phyloP scores from a whole-genome alignment of 2,113 vertebrate species.

The Oreochromis aureus region DNA sequence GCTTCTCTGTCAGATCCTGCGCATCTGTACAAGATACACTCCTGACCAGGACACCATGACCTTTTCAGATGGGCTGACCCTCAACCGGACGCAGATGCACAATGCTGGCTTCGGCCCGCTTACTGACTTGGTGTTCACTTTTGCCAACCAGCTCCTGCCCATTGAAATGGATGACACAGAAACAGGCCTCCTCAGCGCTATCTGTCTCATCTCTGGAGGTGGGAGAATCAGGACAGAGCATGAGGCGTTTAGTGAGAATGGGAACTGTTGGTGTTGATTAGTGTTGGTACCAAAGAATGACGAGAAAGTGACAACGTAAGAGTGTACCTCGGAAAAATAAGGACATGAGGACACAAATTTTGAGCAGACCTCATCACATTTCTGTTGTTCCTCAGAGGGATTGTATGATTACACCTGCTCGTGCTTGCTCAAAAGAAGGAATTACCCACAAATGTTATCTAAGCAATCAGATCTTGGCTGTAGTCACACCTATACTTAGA shows the following conservation, averaged over 20 bases:
- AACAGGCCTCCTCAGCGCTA: slow-evolving; percentile 97
- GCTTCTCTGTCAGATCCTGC: slow-evolving; percentile 79
- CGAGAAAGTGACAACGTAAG: not conserved
- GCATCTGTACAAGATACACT: slow-evolving; percentile 97
- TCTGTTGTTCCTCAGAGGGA: not conserved
- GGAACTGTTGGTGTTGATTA: not conserved
- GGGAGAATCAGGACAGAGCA: not conserved
- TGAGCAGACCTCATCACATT: not conserved
- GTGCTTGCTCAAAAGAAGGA: not conserved
- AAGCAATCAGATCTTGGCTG: not conserved
- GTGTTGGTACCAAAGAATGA: not conserved
- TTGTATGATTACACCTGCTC: rapidly evolving
- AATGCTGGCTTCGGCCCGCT: slow-evolving; percentile 96
- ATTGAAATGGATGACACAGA: slow-evolving; percentile 99
- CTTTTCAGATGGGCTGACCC: slow-evolving; percentile 95
- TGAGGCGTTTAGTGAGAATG: not conserved
- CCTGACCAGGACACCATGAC: slow-evolving; percentile 99
- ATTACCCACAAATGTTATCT: not conserved
- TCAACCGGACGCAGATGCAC: slow-evolving; percentile 99
- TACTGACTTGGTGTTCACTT: slow-evolving; percentile 96
- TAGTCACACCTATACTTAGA: not conserved
- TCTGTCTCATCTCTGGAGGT: slow-evolving; percentile 99
- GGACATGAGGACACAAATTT: not conserved
- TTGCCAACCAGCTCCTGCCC: slow-evolving; percentile 97
- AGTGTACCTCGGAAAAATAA: not conserved